phyloP scores from a whole-genome alignment of 2,797 vertebrate species.

The Chelonia mydas region DNA sequence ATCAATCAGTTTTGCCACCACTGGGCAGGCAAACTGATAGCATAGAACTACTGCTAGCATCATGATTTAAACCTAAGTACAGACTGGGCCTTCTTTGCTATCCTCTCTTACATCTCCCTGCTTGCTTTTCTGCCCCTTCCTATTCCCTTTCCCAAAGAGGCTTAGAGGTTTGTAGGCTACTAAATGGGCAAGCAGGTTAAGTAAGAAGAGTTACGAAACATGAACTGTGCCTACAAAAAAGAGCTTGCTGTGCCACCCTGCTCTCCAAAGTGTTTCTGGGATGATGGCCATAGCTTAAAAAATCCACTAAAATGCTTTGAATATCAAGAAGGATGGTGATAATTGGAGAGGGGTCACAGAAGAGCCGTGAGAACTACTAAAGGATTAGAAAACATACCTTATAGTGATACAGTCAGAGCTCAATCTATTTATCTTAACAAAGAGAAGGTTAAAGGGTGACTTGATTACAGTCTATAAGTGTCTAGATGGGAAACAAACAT shows the following conservation, averaged over 20 bases:
- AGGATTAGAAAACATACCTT: neutral
- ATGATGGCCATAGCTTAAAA: neutral
- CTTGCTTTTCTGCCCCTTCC: fast-evolving
- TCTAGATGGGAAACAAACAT: neutral
- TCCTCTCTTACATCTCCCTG: fast-evolving
- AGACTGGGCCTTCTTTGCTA: neutral
- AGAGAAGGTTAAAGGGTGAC: neutral
- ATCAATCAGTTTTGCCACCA: too few relatives aligned
- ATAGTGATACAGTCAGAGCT: neutral
- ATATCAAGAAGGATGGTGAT: neutral
- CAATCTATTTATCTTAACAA: neutral
- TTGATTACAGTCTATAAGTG: neutral
- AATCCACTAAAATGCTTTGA: neutral
- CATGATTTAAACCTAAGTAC: neutral
- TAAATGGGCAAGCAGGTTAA: neutral
- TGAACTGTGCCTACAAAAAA: neutral
- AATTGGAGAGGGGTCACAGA: neutral
- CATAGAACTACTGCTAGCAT: neutral
- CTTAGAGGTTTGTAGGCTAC: neutral
- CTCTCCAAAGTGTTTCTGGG: neutral
- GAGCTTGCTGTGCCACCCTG: too few relatives aligned
- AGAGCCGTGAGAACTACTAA: neutral
- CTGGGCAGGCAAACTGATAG: neutral
- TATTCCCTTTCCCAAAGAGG: fast-evolving
- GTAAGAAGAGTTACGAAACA: neutral